Conservation (phyloP, 2,113 vertebrate species). For the Mellivora capensis region DNA sequence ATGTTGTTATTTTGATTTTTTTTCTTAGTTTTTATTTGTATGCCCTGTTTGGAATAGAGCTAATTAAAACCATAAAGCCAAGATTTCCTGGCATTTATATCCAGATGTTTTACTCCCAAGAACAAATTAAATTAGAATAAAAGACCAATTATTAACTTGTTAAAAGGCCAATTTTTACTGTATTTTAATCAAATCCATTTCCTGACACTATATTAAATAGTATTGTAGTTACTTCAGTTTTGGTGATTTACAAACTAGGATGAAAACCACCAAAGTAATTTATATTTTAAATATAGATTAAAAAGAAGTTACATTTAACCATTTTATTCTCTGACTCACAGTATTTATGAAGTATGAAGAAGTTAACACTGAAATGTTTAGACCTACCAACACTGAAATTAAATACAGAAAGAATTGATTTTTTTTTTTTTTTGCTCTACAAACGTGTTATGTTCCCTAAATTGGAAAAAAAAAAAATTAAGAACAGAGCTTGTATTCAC, state of each 20-base stretch:
- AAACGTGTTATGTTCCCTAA: neutral
- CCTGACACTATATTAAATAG: neutral
- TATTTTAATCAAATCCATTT: neutral
- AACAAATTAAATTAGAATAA: neutral
- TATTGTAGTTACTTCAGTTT: neutral
- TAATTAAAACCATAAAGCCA: slow-evolving; percentile 7
- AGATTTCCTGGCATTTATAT: slow-evolving; percentile 1
- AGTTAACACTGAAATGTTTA: neutral
- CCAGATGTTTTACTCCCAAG: neutral
- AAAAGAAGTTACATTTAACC: neutral
- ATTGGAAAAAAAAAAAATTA: neutral
- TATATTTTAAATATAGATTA: neutral
- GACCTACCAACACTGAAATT: neutral
- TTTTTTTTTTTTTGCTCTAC: neutral
- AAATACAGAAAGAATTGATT: neutral
- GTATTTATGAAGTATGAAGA: neutral
- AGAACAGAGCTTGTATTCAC: neutral
- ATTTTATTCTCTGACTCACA: neutral
- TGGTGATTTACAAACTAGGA: neutral
- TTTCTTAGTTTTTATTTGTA: neutral
- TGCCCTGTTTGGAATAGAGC: neutral
- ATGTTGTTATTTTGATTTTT: neutral
- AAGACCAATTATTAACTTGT: neutral
- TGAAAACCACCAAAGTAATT: neutral
- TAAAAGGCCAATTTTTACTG: neutral